Evolutionary conservation across 2,888 invertebrate species (phyloP).

Genomic region (Drosophila incognita): DNA sequence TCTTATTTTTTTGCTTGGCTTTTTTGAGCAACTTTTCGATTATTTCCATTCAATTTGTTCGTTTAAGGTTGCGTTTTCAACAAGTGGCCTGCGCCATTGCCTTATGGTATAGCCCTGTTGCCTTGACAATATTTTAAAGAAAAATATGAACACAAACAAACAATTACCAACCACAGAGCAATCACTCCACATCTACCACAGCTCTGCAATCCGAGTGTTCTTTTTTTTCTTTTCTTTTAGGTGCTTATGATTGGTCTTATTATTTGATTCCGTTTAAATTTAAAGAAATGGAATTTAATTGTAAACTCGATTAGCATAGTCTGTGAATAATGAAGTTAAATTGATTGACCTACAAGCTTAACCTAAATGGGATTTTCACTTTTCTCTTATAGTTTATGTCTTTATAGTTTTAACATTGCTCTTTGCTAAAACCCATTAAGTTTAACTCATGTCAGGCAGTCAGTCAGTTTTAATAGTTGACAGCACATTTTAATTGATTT

Average conservation of each 20-base stretch:
- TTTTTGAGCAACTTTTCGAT: constrained; percentile 49
- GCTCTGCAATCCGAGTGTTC: not conserved
- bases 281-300: not conserved
- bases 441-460: constrained; percentile 7
- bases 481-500: constrained; percentile 45
- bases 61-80: constrained; percentile 41
- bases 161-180: constrained; percentile 37
- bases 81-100: constrained; percentile 35
- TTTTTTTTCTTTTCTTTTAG: constrained; percentile 3
- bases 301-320: not conserved
- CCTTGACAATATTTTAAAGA: constrained; percentile 39
- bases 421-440: constrained; percentile 2
- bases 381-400: not conserved
- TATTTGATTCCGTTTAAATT: constrained; percentile 10
- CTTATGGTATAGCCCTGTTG: constrained; percentile 6
- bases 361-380: not conserved
- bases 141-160: constrained; percentile 55
- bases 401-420: not conserved
- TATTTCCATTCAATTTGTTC: constrained; percentile 59
- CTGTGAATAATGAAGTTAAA: not conserved
- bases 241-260: constrained; percentile 28
- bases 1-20: not conserved
- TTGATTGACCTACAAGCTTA: not conserved
- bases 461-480: constrained; percentile 26
- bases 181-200: not conserved